A percentile compares a stretch with the other conserved stretches of the same genome.
Conservation (phyloP, 2,797 vertebrate genomes). For the Gobio occitaniae region DNA sequence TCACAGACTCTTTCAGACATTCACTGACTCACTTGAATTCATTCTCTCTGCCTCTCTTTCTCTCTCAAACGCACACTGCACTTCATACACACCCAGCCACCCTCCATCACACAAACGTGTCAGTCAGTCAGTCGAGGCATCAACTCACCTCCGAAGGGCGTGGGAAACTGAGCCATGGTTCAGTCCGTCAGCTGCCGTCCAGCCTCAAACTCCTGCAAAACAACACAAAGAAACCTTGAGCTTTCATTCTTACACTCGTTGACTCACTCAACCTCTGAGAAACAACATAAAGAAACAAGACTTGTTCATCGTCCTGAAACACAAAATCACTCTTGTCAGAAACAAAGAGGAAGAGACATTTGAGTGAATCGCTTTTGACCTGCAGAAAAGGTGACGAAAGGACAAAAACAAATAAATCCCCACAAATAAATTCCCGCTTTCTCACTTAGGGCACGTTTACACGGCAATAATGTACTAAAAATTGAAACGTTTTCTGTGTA, state of each 20-base stretch:
- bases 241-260: constrained; percentile 34
- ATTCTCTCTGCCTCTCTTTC: not conserved
- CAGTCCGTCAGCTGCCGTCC: constrained; percentile 80
- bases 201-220: constrained; percentile 81
- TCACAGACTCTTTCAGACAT: constrained; percentile 4
- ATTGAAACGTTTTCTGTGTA: not conserved
- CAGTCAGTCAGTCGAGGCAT: not conserved
- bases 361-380: not conserved
- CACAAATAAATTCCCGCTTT: constrained; percentile 13
- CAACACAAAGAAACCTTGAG: constrained; percentile 43
- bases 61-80: constrained; percentile 10
- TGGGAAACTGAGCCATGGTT: constrained; percentile 98
- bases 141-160: constrained; percentile 91
- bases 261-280: not conserved
- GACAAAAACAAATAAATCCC: constrained; percentile 2
- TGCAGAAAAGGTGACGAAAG: not conserved
- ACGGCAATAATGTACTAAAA: too few species aligned
- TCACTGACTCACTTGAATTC: constrained; percentile 4
- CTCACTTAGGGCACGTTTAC: not conserved
- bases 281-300: not conserved
- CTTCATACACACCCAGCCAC: constrained; percentile 45
- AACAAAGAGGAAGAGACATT: not conserved
- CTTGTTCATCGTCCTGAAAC: not conserved
- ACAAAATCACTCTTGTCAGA: not conserved
- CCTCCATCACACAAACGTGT: not conserved